Evolutionary conservation across 2,113 vertebrate genomes (phyloP), one percentile per base, ranked within the genome.

Genomic region (Siniperca chuatsi): DNA sequence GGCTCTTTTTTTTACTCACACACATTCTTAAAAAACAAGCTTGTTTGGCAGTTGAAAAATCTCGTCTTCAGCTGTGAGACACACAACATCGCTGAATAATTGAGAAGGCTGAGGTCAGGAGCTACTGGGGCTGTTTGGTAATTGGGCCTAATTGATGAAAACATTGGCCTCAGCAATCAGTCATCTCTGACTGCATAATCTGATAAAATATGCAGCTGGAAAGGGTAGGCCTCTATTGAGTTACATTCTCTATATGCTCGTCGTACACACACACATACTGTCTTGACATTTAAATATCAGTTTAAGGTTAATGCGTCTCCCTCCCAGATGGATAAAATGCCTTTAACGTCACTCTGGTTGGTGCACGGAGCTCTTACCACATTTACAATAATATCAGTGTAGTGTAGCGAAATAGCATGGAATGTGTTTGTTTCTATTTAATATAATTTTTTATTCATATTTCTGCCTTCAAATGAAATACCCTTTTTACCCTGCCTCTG

Each of bases 251-350:
- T 82, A 83, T 86, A 89, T 74, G 73, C 87, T 81, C 23, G 65
- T 74, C 10, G 7, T 64, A 87, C 73, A 84, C 79, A 60, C 90
- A 75, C 57, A 37, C 71, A 71, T 68, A 61, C 67, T 37, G 77
- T 75, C 23, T 21, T 94, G 93, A 94, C 95, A 95, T 95, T 95
- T 95, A 95, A 95, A 95, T 94, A 94, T 92, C 94, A 94, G 81
- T 91, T 86, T 92, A 94, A 94, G 94, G 94, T 94, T 94, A 94
- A 94, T 93, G 91, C 68, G 61, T 83, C 89, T 84, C 76, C 77
- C 68, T 68, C 81, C 65, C 90, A 88, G 90, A 92, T 85, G 88
- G 87, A 84, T 87, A 81, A 83, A 90, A 89, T 81, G 67, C 57
- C 75, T 89, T 78, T 88, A 91, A 89, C 75, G 48, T 87, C 74